Base-by-base conservation (phyloP, 2,888 invertebrate genomes). In the Cylloceria caligata region DNA sequence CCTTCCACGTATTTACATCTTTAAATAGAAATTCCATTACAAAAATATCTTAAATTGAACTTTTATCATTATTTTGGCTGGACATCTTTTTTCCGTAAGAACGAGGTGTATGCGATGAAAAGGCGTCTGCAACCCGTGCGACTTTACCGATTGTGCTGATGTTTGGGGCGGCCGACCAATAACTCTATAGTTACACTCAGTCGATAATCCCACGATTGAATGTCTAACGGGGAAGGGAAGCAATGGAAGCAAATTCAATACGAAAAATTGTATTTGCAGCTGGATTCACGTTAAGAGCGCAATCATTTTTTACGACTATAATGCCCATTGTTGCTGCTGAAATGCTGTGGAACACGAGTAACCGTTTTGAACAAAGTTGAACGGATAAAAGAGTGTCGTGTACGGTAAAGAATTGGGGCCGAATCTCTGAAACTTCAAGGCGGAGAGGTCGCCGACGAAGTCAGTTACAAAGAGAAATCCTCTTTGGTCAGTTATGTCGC, bases 371-470 rank as follows among this genome's bases (percentile, higher is more conserved):
- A 55, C 11, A 42, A 13, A 6, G 27, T 11, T 34, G 34, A 16
- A 1, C 4, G 4, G n/a, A n/a, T n/a, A 62, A 60, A 39, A 36
- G 9, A 42, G 36, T 45, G 55, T 30, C 52, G 24, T 21, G 39
- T 30, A n/a, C 69, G 49, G 72, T 49, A 64, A 57, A 83, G 71
- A 78, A 95, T 95, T 93, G 95, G 95, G 92, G 94, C 94, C 87
- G 95, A 95, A 89, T 90, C 94, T 86, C 42, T 83, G 77, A 93
- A 95, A 83, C 93, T 94, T 82, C 94, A 94, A 87, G 94, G 94
- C 86, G 94, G 94, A 84, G 96, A 95, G 90, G 92, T 94, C 81
- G 95, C 96, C 90, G 96, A 96, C 83, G 95, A 96, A 88, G 95
- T n/a, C n/a, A n/a, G n/a, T n/a, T n/a, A n/a, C n/a, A n/a, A n/a